Evolutionary conservation across 92 coral and sea anemone species (phyloP).

Genomic region (Zoanthus solanderi): DNA sequence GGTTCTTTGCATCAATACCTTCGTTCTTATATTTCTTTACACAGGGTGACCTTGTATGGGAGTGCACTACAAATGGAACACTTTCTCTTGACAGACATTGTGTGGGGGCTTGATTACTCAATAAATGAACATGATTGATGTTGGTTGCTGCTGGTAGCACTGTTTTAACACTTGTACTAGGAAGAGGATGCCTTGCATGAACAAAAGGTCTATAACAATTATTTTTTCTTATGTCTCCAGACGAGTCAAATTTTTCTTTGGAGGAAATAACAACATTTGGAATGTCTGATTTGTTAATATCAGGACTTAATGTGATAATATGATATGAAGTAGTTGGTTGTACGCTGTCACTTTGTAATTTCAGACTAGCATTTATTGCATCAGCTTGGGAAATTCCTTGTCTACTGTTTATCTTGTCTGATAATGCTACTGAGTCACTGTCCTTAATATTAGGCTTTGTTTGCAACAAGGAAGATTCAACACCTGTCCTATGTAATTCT

Average conservation of each 20-base stretch:
- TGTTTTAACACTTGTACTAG: neutral
- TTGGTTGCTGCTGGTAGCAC: neutral
- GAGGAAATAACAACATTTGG: neutral
- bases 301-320: conserved; percentile 1
- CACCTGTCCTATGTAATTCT: neutral
- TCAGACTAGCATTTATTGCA: neutral
- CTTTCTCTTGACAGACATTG: conserved; percentile 2
- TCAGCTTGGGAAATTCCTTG: neutral
- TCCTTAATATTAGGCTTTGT: neutral
- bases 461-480: neutral
- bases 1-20: conserved; percentile 5
- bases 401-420: neutral
- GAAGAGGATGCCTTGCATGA: neutral
- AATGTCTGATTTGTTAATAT: neutral
- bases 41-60: neutral
- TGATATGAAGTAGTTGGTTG: conserved; percentile 5
- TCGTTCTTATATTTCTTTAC: conserved; percentile 27
- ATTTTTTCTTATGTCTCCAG: neutral
- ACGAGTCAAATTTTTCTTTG: neutral
- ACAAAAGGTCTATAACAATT: neutral
- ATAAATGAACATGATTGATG: neutral
- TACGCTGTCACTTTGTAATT: neutral
- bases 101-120: neutral
- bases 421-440: neutral
- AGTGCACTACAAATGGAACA: neutral